Evolutionary conservation across 1,140 invertebrate genomes (phyloP).

Genomic region (Spodoptera frugiperda): DNA sequence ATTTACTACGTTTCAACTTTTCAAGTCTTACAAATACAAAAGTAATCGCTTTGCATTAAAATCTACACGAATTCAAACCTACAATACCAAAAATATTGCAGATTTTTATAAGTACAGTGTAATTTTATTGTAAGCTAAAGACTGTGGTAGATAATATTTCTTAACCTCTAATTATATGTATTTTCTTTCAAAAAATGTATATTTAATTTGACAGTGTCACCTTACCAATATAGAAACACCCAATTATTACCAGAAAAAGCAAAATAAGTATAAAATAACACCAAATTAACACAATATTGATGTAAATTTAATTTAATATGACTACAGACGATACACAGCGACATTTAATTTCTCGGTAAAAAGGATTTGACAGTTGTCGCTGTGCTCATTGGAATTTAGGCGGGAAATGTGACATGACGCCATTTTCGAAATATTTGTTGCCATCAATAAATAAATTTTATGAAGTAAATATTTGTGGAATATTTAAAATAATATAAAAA

Average conservation of each 20-base stretch:
- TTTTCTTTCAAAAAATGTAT: too few relatives aligned
- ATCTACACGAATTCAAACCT: too few relatives aligned
- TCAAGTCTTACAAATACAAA: too few relatives aligned
- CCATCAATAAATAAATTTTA: neutral
- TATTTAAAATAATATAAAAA: neutral
- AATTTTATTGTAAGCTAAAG: too few relatives aligned
- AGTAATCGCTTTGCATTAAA: too few relatives aligned
- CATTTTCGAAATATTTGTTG: neutral
- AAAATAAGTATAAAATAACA: slow-evolving; percentile 2
- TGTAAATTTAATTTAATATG: slow-evolving; percentile 20
- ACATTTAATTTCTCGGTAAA: slow-evolving; percentile 18
- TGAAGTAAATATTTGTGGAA: neutral
- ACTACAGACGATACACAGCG: slow-evolving; percentile 19
- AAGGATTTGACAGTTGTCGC: neutral
- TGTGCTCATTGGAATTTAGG: slow-evolving; percentile 3
- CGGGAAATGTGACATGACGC: neutral
- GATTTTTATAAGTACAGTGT: too few relatives aligned
- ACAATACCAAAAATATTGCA: too few relatives aligned
- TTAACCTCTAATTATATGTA: too few relatives aligned
- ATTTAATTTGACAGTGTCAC: neutral
- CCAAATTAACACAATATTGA: slow-evolving; percentile 27
- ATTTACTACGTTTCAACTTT: too few relatives aligned
- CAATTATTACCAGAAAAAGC: neutral
- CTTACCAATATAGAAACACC: neutral
- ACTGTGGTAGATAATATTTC: too few relatives aligned